Evolutionary conservation across 2,797 vertebrate genomes (phyloP).

Genomic region (Myotis vivesi): DNA sequence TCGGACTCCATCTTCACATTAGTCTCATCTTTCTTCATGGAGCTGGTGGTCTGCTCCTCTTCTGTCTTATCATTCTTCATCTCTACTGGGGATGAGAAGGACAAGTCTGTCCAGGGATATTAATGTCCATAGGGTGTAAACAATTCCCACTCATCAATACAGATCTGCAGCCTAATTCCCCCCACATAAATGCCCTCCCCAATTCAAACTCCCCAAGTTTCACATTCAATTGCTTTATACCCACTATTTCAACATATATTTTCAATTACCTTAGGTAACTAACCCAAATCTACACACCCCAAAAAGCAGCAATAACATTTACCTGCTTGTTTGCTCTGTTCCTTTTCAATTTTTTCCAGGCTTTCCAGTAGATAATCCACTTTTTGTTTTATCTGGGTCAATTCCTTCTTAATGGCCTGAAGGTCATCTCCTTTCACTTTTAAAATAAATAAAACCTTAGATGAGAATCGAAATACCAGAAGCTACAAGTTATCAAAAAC

Average conservation of each 20-base stretch:
- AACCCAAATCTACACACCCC: neutral
- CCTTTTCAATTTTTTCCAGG: conserved; percentile 91
- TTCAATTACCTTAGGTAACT: neutral
- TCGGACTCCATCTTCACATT: conserved; percentile 89
- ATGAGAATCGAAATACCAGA: conserved; percentile 27
- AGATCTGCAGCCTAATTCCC: conserved; percentile 44
- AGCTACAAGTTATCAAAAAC: neutral
- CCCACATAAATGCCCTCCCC: conserved; percentile 53
- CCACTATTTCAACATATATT: conserved; percentile 14
- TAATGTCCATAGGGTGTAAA: conserved; percentile 33
- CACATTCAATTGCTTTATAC: neutral
- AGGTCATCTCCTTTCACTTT: conserved; percentile 92
- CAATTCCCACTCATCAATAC: conserved; percentile 26
- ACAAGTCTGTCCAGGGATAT: conserved; percentile 65
- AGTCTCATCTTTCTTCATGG: conserved; percentile 88
- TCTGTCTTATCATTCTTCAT: conserved; percentile 87
- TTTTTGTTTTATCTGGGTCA: conserved; percentile 93
- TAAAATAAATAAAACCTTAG: conserved; percentile 38
- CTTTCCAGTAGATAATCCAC: conserved; percentile 92
- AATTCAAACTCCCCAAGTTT: neutral
- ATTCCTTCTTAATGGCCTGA: conserved; percentile 91
- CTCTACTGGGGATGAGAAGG: conserved; percentile 79
- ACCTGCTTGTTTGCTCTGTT: conserved; percentile 90
- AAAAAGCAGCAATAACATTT: neutral
- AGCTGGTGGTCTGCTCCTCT: conserved; percentile 86